Percentiles rank a stretch among this genome's conserved stretches.
Evolutionary conservation across 2,113 vertebrate species (phyloP).

Genomic region (Apeltes quadracus): DNA sequence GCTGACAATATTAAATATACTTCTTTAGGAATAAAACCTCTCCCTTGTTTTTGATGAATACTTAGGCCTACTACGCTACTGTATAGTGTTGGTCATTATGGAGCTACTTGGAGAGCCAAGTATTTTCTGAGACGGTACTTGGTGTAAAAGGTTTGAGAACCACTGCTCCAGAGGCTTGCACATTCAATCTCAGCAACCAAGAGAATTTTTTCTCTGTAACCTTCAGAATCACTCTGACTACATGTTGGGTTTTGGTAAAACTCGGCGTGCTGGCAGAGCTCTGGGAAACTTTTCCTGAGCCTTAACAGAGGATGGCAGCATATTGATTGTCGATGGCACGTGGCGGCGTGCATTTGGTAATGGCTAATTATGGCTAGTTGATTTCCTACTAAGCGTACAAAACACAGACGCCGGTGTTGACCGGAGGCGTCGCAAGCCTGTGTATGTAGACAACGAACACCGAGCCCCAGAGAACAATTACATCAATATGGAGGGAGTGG

Average conservation of each 20-base stretch:
- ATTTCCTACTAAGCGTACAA: constrained; percentile 35
- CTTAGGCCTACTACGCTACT: no score
- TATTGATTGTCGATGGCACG: not conserved
- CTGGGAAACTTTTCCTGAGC: not conserved
- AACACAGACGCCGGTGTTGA: not conserved
- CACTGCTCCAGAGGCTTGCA: not conserved
- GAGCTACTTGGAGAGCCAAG: no score
- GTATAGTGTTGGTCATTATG: no score
- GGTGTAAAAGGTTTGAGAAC: no score
- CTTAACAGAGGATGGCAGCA: constrained; percentile 9
- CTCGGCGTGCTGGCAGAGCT: not conserved
- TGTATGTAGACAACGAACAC: constrained; percentile 38
- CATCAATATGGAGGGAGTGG: constrained; percentile 1
- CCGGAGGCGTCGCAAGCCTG: not conserved
- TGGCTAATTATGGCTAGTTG: constrained; percentile 42
- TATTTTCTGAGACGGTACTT: no score
- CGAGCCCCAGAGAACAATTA: constrained; percentile 42
- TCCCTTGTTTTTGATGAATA: no score
- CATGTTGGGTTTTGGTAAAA: constrained; percentile 7
- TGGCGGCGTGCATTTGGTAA: not conserved
- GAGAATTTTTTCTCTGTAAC: constrained; percentile 15
- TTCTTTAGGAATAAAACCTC: no score
- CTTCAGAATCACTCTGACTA: constrained; percentile 22
- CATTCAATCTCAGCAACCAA: constrained; percentile 15
- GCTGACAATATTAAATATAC: no score